Evolutionary conservation across 2,113 vertebrate genomes (phyloP), one percentile per base, ranked within the genome.

Genomic region (Macrotus californicus): DNA sequence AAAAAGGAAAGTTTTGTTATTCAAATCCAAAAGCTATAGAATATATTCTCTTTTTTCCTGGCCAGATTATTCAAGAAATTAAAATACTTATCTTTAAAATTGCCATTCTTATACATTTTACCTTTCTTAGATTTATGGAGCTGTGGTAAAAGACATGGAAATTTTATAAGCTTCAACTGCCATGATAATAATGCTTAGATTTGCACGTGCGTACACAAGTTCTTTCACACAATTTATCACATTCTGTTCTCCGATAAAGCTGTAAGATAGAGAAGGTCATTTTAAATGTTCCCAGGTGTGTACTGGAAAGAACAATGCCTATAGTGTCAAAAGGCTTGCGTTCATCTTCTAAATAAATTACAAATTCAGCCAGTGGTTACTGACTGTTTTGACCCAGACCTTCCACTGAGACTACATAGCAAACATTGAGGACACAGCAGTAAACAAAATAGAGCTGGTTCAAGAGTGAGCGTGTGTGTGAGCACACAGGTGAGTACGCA

Each of bases 331-430:
- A 61, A 95, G 93, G 64, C 16, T 75, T 80, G 81, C 26, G 31
- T 76, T 92, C 34, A 91, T 59, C 73, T 92, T 73, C 41, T 67
- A 88, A 89, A 59, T 93, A 87, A 92, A 77, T 75, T 80, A 48
- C 79, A 46, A 4, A 52, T 52, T 92, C 46, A 80, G 26, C 34
- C 69, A 83, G 70, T 91, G 77, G 36, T 88, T 87, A 26, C 36
- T 79, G n/a, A 69, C 29, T 84, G 0, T 82, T 91, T 85, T 94
- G 52, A 83, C 19, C 21, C 18, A 67, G 34, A 83, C 36, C 61
- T 94, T 59, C 4, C 7, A 12, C 85, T 22, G 11, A 61, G 18
- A 77, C 13, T 34, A 12, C 7, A 69, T 9, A 69, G 31, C 70
- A 93, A 54, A 48, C 1, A 16, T 19, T 82, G 50, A 76, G 18